These are phyloP conservation scores for Chydorus sphaericus DNA, from an alignment of 2,888 invertebrate species.

Conservation along the genomic window DNA sequence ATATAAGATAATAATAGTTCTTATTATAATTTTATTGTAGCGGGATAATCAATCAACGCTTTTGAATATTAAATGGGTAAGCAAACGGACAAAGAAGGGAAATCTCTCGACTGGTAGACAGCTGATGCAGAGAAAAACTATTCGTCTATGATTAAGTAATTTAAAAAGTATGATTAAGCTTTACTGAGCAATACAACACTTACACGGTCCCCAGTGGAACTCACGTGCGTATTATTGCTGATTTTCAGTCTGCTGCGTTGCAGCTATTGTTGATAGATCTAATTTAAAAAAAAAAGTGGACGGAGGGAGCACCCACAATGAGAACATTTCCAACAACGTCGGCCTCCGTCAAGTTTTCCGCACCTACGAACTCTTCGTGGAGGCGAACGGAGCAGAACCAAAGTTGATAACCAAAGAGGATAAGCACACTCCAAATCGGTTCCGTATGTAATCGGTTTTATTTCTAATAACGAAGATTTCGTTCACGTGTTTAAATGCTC, in stretches of 20 bases:
- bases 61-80: no score
- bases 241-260: no score
- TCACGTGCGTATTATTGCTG: no score
- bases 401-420: constrained; percentile 32
- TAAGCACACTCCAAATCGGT: constrained; percentile 36
- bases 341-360: constrained; percentile 21
- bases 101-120: constrained; percentile 40
- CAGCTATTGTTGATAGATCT: no score
- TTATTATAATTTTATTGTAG: no score
- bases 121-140: constrained; percentile 34
- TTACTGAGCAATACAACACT: constrained; percentile 35
- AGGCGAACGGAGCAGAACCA: constrained; percentile 20
- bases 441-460: constrained; percentile 44
- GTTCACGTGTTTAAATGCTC: constrained; percentile 45
- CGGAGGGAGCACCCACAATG: constrained; percentile 13
- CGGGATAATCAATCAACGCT: no score
- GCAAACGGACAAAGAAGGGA: constrained; percentile 37
- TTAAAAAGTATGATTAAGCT: constrained; percentile 33
- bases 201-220: constrained; percentile 29
- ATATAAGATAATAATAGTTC: no score
- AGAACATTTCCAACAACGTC: constrained; percentile 21
- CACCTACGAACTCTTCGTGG: constrained; percentile 21
- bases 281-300: constrained; percentile 13
- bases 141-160: no score
- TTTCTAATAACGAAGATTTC: constrained; percentile 45